Percentiles rank a stretch among this genome's conserved stretches.
These are phyloP conservation scores for Eulemur rufifrons DNA, from an alignment of 2,113 vertebrate genomes.

Conservation along the genomic window DNA sequence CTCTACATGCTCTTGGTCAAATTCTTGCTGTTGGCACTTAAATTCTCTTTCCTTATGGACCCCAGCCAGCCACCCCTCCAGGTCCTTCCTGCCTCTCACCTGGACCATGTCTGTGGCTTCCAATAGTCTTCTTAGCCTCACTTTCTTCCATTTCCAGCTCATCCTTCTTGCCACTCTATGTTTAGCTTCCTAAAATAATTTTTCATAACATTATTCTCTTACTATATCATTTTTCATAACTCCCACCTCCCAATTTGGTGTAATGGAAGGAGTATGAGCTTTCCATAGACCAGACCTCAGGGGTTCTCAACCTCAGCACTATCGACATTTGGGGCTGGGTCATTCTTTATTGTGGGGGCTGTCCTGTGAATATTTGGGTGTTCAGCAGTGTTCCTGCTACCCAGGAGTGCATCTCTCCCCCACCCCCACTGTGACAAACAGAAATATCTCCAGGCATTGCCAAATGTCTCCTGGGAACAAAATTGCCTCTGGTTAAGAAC, in stretches of 20 bases:
- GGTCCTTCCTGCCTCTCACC: neutral
- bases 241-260: neutral
- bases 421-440: neutral
- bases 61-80: neutral
- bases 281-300: neutral
- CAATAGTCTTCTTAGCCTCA: neutral
- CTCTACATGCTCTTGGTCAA: fast-evolving
- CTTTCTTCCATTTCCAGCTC: neutral
- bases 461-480: neutral
- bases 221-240: neutral
- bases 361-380: neutral
- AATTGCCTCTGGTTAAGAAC: neutral
- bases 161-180: neutral
- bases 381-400: neutral
- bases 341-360: neutral
- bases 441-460: neutral
- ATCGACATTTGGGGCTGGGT: neutral
- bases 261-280: neutral
- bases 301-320: neutral
- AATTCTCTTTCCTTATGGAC: neutral
- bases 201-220: neutral
- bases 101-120: neutral
- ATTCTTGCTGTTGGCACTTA: neutral
- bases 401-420: neutral
- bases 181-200: neutral